Base-by-base conservation (phyloP, 2,888 invertebrate species). In the Digitonthophagus gazella region DNA sequence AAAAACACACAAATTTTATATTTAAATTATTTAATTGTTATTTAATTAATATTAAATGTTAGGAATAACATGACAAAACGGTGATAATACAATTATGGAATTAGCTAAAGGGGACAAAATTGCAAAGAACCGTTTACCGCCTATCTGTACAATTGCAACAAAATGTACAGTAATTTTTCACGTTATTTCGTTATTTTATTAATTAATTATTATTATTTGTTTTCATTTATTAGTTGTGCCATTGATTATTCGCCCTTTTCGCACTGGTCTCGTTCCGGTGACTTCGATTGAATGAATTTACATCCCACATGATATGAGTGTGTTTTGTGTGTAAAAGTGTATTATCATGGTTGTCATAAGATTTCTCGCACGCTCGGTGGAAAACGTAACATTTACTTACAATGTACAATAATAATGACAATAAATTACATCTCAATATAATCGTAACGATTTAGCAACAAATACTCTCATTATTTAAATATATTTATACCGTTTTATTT, bases 401-500 rank as follows among this genome's bases (percentile, higher is more conserved):
- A n/a, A n/a, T n/a, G n/a, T n/a, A n/a, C n/a, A 73, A 75, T 74
- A 76, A 77, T 77, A 77, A 77, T 76, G 73, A 75, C 71, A 74
- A 76, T 67, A 65, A 68, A 68, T 71, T 69, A 73, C 66, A 64
- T 71, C 68, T 67, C 69, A 69, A 66, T 67, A 69, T 71, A 72
- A 66, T 56, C 67, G 69, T 79, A 80, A 80, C 80, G 79, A 80
- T 80, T 78, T 80, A 79, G 80, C 79, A 80, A 81, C 80, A 80
- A 80, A 80, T 79, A 76, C 78, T 75, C 74, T 74, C 74, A 8
- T 18, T 22, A 44, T 65, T 65, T 28, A 6, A 54, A 55, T 54
- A 14, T 65, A 28, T 16, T 65, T 28, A 64, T 16, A 65, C 18
- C 56, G 6, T 19, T 61, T 65, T 54, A 65, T 54, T 65, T 64